These are phyloP conservation scores for Akabosia matsudoensis DNA, from an alignment of 1,140 invertebrate species.

Conservation along the genomic window DNA sequence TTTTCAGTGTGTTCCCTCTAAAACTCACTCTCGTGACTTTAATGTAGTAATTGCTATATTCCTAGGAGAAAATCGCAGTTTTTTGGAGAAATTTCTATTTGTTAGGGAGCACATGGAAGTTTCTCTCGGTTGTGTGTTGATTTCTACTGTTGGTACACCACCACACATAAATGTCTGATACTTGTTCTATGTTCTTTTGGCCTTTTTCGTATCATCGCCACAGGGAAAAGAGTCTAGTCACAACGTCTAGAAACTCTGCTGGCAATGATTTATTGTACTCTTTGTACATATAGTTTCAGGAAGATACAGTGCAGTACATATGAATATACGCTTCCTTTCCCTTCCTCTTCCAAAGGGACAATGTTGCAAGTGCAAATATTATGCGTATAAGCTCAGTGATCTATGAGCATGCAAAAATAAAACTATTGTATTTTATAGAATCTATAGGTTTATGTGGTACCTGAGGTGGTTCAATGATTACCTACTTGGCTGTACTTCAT, in stretches of 20 bases:
- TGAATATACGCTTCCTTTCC: not conserved
- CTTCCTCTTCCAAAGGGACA: not conserved
- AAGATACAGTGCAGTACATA: not conserved
- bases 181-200: not conserved
- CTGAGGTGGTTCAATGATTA: too few relatives aligned
- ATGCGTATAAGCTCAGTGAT: not conserved
- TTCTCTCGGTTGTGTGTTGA: not conserved
- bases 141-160: not conserved
- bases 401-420: too few relatives aligned
- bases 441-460: too few relatives aligned
- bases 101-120: not conserved
- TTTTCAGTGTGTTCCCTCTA: too few relatives aligned
- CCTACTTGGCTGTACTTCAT: too few relatives aligned
- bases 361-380: not conserved
- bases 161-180: not conserved
- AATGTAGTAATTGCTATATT: not conserved
- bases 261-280: slow-evolving; percentile 23
- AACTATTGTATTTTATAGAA: too few relatives aligned
- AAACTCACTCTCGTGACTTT: not conserved
- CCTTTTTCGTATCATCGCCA: slow-evolving; percentile 11
- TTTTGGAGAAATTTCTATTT: not conserved
- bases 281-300: not conserved
- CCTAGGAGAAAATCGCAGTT: not conserved
- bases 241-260: slow-evolving; percentile 12
- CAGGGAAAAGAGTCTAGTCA: not conserved